Conservation (phyloP, 1,140 invertebrate genomes). For the Lepidotrigona ventralis region DNA sequence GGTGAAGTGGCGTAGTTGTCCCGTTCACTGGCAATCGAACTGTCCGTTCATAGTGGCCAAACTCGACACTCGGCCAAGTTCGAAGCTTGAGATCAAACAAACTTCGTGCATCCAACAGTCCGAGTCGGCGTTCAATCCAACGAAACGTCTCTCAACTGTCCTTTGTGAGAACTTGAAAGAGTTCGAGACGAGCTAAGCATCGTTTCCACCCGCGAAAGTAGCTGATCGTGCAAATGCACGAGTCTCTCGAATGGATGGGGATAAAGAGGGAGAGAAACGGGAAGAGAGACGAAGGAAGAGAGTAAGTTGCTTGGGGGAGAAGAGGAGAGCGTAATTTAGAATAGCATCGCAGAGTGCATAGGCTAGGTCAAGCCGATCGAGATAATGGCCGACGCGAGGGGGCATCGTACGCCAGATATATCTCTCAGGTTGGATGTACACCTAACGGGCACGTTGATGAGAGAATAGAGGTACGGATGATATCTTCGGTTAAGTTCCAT, state of each 20-base stretch:
- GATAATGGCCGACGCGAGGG: conserved; percentile 46
- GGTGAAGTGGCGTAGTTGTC: too few relatives aligned
- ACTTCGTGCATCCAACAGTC: too few relatives aligned
- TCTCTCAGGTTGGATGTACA: conserved; percentile 39
- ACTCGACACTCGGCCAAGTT: too few relatives aligned
- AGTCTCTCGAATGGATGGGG: too few relatives aligned
- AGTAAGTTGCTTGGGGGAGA: neutral
- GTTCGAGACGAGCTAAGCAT: too few relatives aligned
- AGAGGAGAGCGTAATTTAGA: conserved; percentile 50
- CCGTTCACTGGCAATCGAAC: too few relatives aligned
- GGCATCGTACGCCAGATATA: conserved; percentile 57
- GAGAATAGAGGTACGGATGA: conserved; percentile 53
- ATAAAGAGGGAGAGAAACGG: too few relatives aligned
- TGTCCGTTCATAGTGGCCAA: too few relatives aligned
- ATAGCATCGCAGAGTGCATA: conserved; percentile 47
- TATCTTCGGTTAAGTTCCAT: conserved; percentile 59
- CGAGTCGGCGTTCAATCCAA: too few relatives aligned
- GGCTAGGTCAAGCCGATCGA: conserved; percentile 55
- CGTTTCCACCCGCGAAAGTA: conserved; percentile 40
- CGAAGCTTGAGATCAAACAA: too few relatives aligned
- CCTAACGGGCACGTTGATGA: conserved; percentile 55
- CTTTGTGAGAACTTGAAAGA: too few relatives aligned
- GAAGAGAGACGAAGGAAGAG: conserved; percentile 1
- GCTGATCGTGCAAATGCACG: neutral
- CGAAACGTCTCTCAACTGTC: too few relatives aligned